Evolutionary conservation across 2,888 invertebrate genomes (phyloP), one percentile per base, ranked within the genome.

Genomic region (Hoplodrina blanda): DNA sequence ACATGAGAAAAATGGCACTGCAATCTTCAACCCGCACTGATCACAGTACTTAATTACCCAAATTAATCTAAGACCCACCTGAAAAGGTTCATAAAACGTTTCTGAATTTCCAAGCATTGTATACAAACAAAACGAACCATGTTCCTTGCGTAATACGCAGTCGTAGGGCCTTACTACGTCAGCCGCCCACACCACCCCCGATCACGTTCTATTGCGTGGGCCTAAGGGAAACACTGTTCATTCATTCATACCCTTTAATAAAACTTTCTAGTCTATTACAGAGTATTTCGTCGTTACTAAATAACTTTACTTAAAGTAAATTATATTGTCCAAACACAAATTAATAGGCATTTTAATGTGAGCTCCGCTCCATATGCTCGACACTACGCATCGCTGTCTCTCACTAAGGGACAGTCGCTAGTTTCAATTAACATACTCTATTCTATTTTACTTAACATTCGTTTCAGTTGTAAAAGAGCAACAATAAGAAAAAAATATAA

Each of bases 181-280:
- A 75, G 70, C 72, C 82, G 73, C 79, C 79, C 83, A 63, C 87
- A 59, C 76, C 77, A 64, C 74, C 73, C 81, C 78, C 78, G 68
- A 62, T 78, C 80, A 66, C 79, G 76, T 79, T 76, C 65, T 71
- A 25, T 61, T 57, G 44, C 74, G 64, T 78, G 63, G 78, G 76
- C 66, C 70, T 64, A 72, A 87, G 79, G 78, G 81, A 88, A 89
- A 86, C 87, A 86, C 81, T 80, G 80, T 81, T 78, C 77, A 80
- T 88, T 85, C 88, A 89, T 88, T 89, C 87, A 88, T 87, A 85
- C 80, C 71, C 76, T 89, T 89, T 89, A 88, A 88, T 89, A 87
- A 75, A 85, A 83, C 76, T 73, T 83, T 82, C 80, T 81, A 85
- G 62, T 78, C 69, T 85, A 80, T 74, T 84, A 85, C 85, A 83